Base-by-base conservation (phyloP, 2,113 vertebrate genomes). In the Heliornis fulica region DNA sequence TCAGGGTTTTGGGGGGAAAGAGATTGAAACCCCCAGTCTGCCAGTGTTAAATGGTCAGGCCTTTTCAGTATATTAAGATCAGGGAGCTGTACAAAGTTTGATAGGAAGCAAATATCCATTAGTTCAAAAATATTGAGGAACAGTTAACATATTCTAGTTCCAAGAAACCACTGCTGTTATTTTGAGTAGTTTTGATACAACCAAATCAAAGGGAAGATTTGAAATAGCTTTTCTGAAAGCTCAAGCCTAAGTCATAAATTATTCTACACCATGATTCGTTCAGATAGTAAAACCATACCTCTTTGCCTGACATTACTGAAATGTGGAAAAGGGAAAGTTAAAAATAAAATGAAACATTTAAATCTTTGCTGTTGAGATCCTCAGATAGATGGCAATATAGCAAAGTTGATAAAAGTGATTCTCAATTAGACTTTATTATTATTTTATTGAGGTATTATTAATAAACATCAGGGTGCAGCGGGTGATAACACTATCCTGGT, bases 161-260 rank as follows among this genome's bases (percentile, higher is more conserved):
- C 92, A 89, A 97, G 97, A 96, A 98, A 95, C 93, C 92, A 89
- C 95, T 94, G 95, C 97, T 97, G 97, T 97, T 98, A 97, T 97
- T 98, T 94, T 94, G 97, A 97, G 97, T 94, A 97, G 97, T 97
- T 98, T 98, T 97, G 97, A 98, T 97, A 97, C 97, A 97, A 97
- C 96, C 97, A 97, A 98, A 98, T 98, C 97, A 98, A 97, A 98
- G 96, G 0, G 63, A 97, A 98, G 97, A 97, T 98, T 98, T 97
- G 97, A 98, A 98, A 98, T 98, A 97, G 98, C 97, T 98, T 98
- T 97, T 97, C 96, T 98, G 97, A 98, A 97, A 97, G 97, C 97
- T 96, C 92, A 89, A 96, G 98, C 97, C 83, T 86, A 96, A 97
- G 97, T 97, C 98, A 98, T 98, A 97, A 98, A 98, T 98, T 98